Evolutionary conservation across 2,888 invertebrate species (phyloP).

Genomic region (Lucinisca nassula): DNA sequence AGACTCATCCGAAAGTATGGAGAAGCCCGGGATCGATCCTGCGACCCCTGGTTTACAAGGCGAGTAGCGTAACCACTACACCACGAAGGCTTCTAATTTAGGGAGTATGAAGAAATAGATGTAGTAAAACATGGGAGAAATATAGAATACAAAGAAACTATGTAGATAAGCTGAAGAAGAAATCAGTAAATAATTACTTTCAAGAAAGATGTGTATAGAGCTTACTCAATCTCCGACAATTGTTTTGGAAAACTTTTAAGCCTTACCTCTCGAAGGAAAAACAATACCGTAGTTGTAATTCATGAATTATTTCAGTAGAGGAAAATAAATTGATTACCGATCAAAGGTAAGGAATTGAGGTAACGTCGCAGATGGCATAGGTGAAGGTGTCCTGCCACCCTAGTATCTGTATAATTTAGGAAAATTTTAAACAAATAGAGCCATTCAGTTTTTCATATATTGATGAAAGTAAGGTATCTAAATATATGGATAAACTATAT

Average conservation of each 20-base stretch:
- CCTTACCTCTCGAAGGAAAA: not conserved
- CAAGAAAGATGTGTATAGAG: slow-evolving; percentile 21
- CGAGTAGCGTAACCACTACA: too few relatives aligned
- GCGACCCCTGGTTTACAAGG: too few relatives aligned
- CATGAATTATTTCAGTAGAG: not conserved
- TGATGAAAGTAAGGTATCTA: not conserved
- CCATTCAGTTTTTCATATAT: not conserved
- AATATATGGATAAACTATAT: not conserved
- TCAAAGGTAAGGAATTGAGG: not conserved
- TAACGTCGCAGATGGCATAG: not conserved
- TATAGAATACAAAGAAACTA: not conserved
- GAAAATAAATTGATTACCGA: not conserved
- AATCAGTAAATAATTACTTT: not conserved
- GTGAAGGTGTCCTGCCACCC: not conserved
- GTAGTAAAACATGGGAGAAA: not conserved
- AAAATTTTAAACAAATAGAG: not conserved
- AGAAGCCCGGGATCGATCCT: too few relatives aligned
- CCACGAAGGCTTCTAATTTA: not conserved
- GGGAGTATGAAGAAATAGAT: not conserved
- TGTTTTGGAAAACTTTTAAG: slow-evolving; percentile 14
- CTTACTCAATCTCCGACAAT: not conserved
- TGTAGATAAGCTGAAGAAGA: not conserved
- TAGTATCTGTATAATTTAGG: not conserved
- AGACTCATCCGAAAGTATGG: too few relatives aligned
- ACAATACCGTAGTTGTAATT: not conserved